Percentiles rank a stretch among this genome's conserved stretches.
Conservation (phyloP, 2,113 vertebrate species). For the Tachuris rubrigastra region DNA sequence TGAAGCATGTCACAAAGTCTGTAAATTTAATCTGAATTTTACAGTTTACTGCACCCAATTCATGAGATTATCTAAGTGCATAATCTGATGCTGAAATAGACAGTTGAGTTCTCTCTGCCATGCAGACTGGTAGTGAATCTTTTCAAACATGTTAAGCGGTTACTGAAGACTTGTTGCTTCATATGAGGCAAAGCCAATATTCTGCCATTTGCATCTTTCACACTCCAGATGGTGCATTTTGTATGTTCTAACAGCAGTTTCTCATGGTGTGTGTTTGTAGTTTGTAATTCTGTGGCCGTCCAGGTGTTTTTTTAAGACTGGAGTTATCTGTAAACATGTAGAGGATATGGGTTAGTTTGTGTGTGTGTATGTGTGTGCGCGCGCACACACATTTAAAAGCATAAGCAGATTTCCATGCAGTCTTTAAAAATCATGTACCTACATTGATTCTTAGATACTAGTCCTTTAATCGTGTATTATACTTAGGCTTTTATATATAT, state of each 20-base stretch:
- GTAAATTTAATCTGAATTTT: background rate
- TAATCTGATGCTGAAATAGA: background rate
- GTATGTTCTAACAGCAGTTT: background rate
- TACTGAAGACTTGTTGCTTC: background rate
- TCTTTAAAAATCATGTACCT: background rate
- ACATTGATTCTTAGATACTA: background rate
- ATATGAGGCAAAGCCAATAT: background rate
- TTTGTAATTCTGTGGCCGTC: background rate
- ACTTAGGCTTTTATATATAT: background rate
- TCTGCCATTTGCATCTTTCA: background rate
- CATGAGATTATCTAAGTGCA: background rate
- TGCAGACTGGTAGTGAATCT: background rate
- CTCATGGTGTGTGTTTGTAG: background rate
- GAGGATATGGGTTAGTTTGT: background rate
- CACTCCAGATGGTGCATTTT: background rate
- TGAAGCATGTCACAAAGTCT: background rate
- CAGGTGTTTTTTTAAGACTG: background rate
- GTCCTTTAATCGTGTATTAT: background rate
- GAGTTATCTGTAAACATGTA: background rate
- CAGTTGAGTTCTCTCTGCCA: background rate
- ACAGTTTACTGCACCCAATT: background rate
- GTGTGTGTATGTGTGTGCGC: no score
- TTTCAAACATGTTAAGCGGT: background rate
- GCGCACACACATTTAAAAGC: accelerated
- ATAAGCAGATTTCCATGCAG: accelerated